Evolutionary conservation across 2,113 vertebrate species (phyloP), one percentile per base, ranked within the genome.

Genomic region (Elephantulus edwardii): DNA sequence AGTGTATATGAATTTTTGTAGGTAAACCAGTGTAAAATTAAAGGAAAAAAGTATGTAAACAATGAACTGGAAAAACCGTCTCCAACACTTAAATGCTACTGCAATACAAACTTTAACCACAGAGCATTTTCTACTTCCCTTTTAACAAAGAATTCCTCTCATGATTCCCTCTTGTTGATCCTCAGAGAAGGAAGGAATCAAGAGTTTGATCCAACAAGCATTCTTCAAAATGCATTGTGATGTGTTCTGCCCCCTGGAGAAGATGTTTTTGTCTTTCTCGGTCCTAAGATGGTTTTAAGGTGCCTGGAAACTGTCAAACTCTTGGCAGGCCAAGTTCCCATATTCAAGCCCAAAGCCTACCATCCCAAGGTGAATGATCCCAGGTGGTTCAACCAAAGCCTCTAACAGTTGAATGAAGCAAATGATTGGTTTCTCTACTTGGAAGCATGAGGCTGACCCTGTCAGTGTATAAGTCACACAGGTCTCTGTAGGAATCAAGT

Each of bases 401-500:
- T n/a, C 54, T 0, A 1, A 52, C 35, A 77, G 28, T 6, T 60
- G 6, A 0, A 30, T 50, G 52, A 3, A 71, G 33, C 83, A 33
- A 68, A 50, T 52, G 74, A 44, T 64, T 56, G 68, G 60, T 72
- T 76, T 50, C 44, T 89, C 58, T 75, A 22, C 44, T 77, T 42
- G 33, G 40, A 60, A 78, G 74, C 38, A 35, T 22, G 56, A 20
- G 48, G 86, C 70, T 78, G 74, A 89, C 46, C 0, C 0, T 16
- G 50, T 35, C 14, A 8, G 56, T 0, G 16, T 76, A 91, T 94
- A 85, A 66, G 40, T 94, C 71, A 89, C 86, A 79, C 83, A 86
- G 35, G 60, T 91, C 94, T 48, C 87, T 95, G 66, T 38, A 95
- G 70, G 22, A 95, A 96, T 91, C 42, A 95, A 88, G 86, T 46